A percentile compares a stretch with the other conserved stretches of the same genome.
Evolutionary conservation across 1,140 invertebrate species (phyloP).

Genomic region (Colletes gigas): DNA sequence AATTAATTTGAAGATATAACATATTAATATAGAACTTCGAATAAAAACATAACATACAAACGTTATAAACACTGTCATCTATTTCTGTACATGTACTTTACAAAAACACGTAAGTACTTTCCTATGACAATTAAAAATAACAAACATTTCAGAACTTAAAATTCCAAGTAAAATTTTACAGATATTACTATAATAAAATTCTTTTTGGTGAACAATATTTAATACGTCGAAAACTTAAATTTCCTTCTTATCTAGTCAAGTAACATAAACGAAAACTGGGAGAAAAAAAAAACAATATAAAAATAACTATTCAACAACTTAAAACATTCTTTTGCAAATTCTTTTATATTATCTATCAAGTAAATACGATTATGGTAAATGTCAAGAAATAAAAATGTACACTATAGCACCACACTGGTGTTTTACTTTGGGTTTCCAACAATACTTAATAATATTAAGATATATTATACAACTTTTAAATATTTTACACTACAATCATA

Average conservation of each 20-base stretch:
- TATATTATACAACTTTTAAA: conserved; percentile 8
- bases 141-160: background rate
- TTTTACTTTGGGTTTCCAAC: conserved; percentile 26
- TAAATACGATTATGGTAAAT: conserved; percentile 7
- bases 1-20: conserved; percentile 22
- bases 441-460: conserved; percentile 22
- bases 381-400: background rate
- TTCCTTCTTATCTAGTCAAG: background rate
- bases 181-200: background rate
- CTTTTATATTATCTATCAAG: background rate
- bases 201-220: background rate
- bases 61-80: conserved; percentile 24
- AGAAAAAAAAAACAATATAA: background rate
- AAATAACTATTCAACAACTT: background rate
- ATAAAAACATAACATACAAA: conserved; percentile 33
- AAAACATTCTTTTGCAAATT: conserved; percentile 2
- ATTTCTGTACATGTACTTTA: conserved; percentile 30
- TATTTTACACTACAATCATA: conserved; percentile 3
- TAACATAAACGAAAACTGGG: conserved; percentile 1
- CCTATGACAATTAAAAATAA: background rate
- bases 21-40: conserved; percentile 6
- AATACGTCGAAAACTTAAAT: background rate
- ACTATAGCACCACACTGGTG: conserved; percentile 6
- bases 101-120: conserved; percentile 11
- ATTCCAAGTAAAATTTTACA: background rate